Evolutionary conservation across 2,888 invertebrate species (phyloP).

Genomic region (Dynastes tityus): DNA sequence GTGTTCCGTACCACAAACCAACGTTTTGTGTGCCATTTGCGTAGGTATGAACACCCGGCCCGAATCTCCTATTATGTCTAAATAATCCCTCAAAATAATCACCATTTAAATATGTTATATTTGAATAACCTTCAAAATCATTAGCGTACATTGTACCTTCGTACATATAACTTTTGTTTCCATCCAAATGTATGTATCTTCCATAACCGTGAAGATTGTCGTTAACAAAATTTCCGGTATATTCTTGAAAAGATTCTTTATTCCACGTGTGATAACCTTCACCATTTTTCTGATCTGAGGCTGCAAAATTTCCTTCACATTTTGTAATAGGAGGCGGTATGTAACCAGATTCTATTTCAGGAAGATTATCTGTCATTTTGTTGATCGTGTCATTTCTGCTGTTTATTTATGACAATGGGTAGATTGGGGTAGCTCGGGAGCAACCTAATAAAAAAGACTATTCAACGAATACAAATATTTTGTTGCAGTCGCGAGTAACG

Average conservation of each 20-base stretch:
- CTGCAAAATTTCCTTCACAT: constrained; percentile 53
- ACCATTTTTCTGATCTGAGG: constrained; percentile 50
- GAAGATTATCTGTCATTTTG: constrained; percentile 25
- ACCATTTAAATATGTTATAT: constrained; percentile 72
- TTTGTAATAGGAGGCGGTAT: constrained; percentile 11
- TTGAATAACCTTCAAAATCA: constrained; percentile 73
- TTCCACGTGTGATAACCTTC: constrained; percentile 55
- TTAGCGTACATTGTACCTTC: constrained; percentile 74
- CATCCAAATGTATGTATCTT: constrained; percentile 68
- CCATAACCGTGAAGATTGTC: constrained; percentile 73
- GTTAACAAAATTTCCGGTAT: constrained; percentile 69
- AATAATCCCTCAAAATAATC: constrained; percentile 70
- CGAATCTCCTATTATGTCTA: constrained; percentile 72
- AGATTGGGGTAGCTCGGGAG: too few relatives aligned
- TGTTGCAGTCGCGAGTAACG: too few relatives aligned
- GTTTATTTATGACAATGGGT: background rate
- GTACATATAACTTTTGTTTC: constrained; percentile 61
- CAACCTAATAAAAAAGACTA: too few relatives aligned
- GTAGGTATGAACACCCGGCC: constrained; percentile 73
- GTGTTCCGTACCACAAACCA: constrained; percentile 73
- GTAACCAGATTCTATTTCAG: constrained; percentile 40
- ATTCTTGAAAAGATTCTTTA: constrained; percentile 65
- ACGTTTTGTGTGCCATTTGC: constrained; percentile 71
- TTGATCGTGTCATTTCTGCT: background rate
- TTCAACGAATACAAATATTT: too few relatives aligned